Evolutionary conservation across 2,888 invertebrate species (phyloP).

Genomic region (Anagyrus pseudococci): DNA sequence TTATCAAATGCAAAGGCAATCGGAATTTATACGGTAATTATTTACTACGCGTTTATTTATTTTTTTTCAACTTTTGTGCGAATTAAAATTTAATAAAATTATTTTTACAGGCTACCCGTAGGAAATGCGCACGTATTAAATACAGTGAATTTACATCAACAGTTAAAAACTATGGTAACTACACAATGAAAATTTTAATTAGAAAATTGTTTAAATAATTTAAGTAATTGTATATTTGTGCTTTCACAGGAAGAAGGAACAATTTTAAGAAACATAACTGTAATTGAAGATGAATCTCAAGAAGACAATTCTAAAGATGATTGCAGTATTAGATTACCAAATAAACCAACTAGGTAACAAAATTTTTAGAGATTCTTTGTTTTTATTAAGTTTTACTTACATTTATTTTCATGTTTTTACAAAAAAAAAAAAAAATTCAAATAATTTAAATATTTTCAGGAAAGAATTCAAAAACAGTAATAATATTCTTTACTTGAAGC

Average conservation of each 20-base stretch:
- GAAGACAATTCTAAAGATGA: constrained; percentile 36
- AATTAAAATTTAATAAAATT: neutral
- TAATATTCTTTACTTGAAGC: constrained; percentile 47
- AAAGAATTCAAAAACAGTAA: constrained; percentile 44
- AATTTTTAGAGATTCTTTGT: constrained; percentile 7
- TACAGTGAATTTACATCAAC: constrained; percentile 55
- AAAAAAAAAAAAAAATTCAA: constrained; percentile 14
- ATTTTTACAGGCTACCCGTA: constrained; percentile 50
- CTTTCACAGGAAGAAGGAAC: constrained; percentile 53
- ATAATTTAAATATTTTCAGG: constrained; percentile 39
- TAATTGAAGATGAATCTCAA: constrained; percentile 44
- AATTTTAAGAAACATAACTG: constrained; percentile 49
- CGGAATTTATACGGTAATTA: constrained; percentile 55
- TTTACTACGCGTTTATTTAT: constrained; percentile 6
- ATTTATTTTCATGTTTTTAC: no score
- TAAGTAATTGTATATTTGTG: constrained; percentile 3
- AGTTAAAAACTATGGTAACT: constrained; percentile 54
- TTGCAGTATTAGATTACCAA: constrained; percentile 40
- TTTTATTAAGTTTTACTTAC: no score
- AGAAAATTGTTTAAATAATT: neutral
- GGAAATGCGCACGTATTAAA: constrained; percentile 57
- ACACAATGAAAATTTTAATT: constrained; percentile 1
- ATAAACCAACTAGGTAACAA: constrained; percentile 38
- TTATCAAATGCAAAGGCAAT: constrained; percentile 52
- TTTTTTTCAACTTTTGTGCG: constrained; percentile 1